Conservation (phyloP, 2,113 vertebrate species). For the Acanthisitta chloris region DNA sequence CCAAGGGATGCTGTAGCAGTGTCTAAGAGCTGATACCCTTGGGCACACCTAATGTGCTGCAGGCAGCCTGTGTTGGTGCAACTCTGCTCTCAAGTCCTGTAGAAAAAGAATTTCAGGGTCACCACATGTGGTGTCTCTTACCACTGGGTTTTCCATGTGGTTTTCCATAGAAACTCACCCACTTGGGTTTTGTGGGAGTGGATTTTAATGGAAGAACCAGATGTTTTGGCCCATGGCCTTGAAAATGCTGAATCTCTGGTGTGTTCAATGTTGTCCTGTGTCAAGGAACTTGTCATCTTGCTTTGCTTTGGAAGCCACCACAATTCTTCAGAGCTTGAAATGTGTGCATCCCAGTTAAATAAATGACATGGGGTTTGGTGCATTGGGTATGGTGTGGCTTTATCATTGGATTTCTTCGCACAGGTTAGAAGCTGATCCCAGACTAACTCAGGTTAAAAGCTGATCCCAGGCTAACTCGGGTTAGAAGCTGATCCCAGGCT, state of each 20-base stretch:
- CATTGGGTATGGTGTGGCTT: not conserved
- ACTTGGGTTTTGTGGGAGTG: not conserved
- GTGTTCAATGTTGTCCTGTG: not conserved
- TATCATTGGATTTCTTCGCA: not conserved
- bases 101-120: not conserved
- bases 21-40: not conserved
- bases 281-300: not conserved
- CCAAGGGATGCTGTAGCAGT: not conserved
- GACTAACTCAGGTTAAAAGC: not conserved
- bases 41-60: not conserved
- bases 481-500: not conserved
- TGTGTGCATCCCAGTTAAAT: not conserved
- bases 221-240: not conserved
- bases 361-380: not conserved
- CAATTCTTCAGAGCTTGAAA: not conserved
- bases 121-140: not conserved
- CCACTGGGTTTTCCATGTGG: not conserved
- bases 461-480: not conserved
- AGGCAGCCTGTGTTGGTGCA: not conserved
- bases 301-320: not conserved
- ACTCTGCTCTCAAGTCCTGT: not conserved
- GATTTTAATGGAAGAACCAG: not conserved
- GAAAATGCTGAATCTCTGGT: not conserved
- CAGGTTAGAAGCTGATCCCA: not conserved
- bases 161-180: not conserved